phyloP scores from a whole-genome alignment of 2,797 vertebrate species.

The Gastrophryne carolinensis region DNA sequence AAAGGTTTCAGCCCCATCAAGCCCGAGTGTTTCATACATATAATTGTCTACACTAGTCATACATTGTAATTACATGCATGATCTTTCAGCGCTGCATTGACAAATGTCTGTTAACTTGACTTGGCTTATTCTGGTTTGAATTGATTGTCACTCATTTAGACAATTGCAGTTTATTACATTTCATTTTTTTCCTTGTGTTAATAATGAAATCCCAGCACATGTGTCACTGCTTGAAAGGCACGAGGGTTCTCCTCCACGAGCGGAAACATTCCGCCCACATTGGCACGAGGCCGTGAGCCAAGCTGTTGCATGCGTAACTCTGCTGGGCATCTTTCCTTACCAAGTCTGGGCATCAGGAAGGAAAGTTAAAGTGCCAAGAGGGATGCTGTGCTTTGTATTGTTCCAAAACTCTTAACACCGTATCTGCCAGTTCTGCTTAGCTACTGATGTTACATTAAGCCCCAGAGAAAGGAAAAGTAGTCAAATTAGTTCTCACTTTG shows the following conservation, averaged over 20 bases:
- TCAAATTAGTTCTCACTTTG: neutral
- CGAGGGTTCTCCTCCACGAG: slow-evolving; percentile 28
- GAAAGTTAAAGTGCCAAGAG: slow-evolving; percentile 18
- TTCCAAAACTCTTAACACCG: slow-evolving; percentile 39
- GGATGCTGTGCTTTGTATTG: slow-evolving; percentile 19
- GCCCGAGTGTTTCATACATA: neutral
- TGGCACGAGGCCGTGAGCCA: slow-evolving; percentile 26
- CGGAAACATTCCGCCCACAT: slow-evolving; percentile 43
- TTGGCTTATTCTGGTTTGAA: neutral
- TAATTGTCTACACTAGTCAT: neutral
- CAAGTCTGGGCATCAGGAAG: slow-evolving; percentile 35
- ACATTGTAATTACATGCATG: neutral
- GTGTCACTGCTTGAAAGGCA: slow-evolving; percentile 31
- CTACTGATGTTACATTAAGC: neutral
- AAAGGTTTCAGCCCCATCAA: slow-evolving; percentile 7
- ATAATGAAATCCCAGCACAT: slow-evolving; percentile 24
- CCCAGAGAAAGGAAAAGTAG: neutral
- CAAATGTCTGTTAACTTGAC: neutral
- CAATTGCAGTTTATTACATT: neutral
- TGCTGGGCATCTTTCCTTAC: slow-evolving; percentile 42
- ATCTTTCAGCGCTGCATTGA: neutral
- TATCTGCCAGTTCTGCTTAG: slow-evolving; percentile 18
- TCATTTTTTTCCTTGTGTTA: neutral
- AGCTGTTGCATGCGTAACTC: slow-evolving; percentile 21
- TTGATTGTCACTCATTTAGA: neutral